These are phyloP conservation scores for Taurulus bubalis DNA, from an alignment of 2,113 vertebrate genomes.

Conservation along the genomic window DNA sequence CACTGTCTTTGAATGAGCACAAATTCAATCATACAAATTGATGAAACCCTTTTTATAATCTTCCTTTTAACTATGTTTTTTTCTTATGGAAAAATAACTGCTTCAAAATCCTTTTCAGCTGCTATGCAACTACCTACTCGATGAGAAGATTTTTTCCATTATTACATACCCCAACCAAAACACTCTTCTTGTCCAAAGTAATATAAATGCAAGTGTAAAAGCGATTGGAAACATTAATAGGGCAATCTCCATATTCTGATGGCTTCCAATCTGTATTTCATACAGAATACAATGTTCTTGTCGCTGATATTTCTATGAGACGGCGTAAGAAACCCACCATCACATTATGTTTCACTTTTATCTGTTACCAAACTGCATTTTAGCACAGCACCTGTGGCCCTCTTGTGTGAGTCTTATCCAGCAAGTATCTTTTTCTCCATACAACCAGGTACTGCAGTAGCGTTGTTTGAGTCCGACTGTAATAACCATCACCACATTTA, in stretches of 20 bases:
- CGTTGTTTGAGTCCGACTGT: background rate
- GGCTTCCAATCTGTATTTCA: background rate
- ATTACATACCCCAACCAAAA: background rate
- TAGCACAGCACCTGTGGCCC: background rate
- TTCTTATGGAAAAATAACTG: background rate
- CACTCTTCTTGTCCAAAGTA: background rate
- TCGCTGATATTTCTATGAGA: background rate
- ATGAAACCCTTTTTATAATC: background rate
- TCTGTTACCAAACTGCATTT: background rate
- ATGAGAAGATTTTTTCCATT: background rate
- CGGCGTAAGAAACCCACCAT: background rate
- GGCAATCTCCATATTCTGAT: too few species aligned
- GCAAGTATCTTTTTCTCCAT: background rate
- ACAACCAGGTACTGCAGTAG: background rate
- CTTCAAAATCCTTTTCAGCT: background rate
- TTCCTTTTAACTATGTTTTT: background rate
- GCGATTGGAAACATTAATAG: background rate
- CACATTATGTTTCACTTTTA: background rate
- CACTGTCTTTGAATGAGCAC: background rate
- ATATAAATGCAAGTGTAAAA: too few species aligned
- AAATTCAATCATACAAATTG: background rate
- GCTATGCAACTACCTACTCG: background rate
- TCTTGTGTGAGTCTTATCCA: background rate
- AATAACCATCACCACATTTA: background rate
- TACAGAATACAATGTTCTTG: background rate